These are phyloP conservation scores for Anadara kagoshimensis DNA, from an alignment of 1,140 invertebrate species.

Conservation along the genomic window DNA sequence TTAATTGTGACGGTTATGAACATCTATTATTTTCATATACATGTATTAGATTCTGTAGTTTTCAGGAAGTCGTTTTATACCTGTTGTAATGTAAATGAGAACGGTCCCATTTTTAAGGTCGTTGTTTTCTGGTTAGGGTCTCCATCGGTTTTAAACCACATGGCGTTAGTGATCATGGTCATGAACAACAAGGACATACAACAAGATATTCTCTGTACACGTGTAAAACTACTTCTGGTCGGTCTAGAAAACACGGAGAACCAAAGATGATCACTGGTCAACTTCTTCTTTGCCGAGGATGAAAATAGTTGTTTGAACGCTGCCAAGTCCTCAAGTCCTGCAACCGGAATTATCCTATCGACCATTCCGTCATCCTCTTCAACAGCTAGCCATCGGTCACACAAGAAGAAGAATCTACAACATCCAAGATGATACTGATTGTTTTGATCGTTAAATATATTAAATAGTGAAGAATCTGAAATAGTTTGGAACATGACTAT, in stretches of 20 bases:
- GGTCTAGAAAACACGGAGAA: slow-evolving; percentile 71
- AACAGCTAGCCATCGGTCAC: slow-evolving; percentile 72
- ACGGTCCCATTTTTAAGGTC: slow-evolving; percentile 31
- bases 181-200: slow-evolving; percentile 72
- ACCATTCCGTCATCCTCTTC: slow-evolving; percentile 73
- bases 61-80: too few relatives aligned
- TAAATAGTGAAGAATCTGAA: too few relatives aligned
- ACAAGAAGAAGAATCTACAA: slow-evolving; percentile 69
- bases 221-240: slow-evolving; percentile 71
- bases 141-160: slow-evolving; percentile 71
- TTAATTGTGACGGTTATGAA: too few relatives aligned
- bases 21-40: too few relatives aligned
- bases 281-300: slow-evolving; percentile 72
- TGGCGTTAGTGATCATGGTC: slow-evolving; percentile 74
- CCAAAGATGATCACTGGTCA: slow-evolving; percentile 74
- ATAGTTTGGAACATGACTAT: too few relatives aligned
- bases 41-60: too few relatives aligned
- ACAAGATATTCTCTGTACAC: slow-evolving; percentile 72
- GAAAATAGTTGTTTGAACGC: slow-evolving; percentile 74
- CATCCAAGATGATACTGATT: too few relatives aligned
- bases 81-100: slow-evolving; percentile 38
- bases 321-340: slow-evolving; percentile 69
- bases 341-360: slow-evolving; percentile 72
- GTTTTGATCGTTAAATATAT: too few relatives aligned
- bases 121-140: slow-evolving; percentile 27